Conservation (phyloP, 2,797 vertebrate species). For the Mionectes olivaceus region DNA sequence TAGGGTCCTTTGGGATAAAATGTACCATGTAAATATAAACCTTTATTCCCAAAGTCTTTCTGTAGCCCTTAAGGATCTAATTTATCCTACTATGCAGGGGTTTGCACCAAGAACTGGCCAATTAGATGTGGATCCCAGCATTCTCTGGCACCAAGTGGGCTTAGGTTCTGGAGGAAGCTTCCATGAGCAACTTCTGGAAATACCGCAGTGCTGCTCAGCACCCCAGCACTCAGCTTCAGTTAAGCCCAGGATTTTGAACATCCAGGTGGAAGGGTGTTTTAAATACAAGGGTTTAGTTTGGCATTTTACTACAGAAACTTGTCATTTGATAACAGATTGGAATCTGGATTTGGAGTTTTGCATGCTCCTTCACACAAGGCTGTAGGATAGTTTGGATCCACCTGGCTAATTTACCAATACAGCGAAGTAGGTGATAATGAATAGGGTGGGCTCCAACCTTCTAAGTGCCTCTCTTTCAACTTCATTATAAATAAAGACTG, state of each 20-base stretch:
- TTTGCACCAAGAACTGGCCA: background rate
- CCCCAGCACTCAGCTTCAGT: background rate
- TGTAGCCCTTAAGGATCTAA: background rate
- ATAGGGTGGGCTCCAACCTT: background rate
- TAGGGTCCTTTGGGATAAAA: conserved; percentile 41
- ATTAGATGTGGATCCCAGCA: background rate
- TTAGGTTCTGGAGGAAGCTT: background rate
- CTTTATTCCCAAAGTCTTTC: background rate
- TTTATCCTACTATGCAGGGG: background rate
- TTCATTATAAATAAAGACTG: background rate
- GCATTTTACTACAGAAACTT: background rate
- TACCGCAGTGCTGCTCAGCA: background rate
- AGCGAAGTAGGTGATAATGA: background rate
- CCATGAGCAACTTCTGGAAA: background rate
- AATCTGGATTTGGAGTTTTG: background rate
- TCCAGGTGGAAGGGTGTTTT: background rate
- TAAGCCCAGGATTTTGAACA: background rate
- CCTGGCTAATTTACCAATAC: background rate
- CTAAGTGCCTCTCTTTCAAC: background rate
- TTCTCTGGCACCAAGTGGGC: background rate
- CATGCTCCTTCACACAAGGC: background rate
- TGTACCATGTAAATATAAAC: conserved; percentile 1
- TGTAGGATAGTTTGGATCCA: background rate
- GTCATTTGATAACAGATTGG: background rate
- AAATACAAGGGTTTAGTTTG: background rate